These are phyloP conservation scores for Ceraclea dissimilis DNA, from an alignment of 2,888 invertebrate genomes.

Conservation along the genomic window DNA sequence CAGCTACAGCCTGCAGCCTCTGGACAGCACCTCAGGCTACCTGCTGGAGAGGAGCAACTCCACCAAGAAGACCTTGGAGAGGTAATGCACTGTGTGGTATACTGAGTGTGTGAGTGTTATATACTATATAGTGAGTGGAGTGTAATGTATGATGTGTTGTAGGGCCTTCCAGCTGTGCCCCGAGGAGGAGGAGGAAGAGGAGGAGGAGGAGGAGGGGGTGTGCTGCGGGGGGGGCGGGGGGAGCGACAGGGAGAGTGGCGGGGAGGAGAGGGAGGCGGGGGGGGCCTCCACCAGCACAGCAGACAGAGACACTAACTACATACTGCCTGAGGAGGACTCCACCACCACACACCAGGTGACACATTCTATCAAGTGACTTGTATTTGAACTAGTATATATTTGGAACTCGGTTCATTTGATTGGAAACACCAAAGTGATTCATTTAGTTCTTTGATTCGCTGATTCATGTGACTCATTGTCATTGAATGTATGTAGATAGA, in stretches of 20 bases:
- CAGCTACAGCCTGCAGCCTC: slow-evolving; percentile 89
- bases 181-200: slow-evolving; percentile 46
- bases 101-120: neutral
- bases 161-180: slow-evolving; percentile 46
- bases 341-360: no score
- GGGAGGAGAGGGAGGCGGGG: slow-evolving; percentile 11
- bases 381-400: no score
- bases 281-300: neutral
- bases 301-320: no score
- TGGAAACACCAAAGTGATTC: no score
- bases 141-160: neutral
- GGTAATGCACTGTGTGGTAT: slow-evolving; percentile 5
- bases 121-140: no score
- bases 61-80: slow-evolving; percentile 73
- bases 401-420: no score
- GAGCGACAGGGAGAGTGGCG: slow-evolving; percentile 17
- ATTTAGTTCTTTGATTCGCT: no score
- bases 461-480: no score
- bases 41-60: slow-evolving; percentile 91
- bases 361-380: no score
- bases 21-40: slow-evolving; percentile 90
- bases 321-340: no score
- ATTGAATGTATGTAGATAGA: no score
- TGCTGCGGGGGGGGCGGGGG: slow-evolving; percentile 19
- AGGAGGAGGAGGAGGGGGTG: slow-evolving; percentile 36